Percentiles rank a stretch among this genome's conserved stretches.
Conservation (phyloP, 2,113 vertebrate species). For the Tachycineta bicolor region DNA sequence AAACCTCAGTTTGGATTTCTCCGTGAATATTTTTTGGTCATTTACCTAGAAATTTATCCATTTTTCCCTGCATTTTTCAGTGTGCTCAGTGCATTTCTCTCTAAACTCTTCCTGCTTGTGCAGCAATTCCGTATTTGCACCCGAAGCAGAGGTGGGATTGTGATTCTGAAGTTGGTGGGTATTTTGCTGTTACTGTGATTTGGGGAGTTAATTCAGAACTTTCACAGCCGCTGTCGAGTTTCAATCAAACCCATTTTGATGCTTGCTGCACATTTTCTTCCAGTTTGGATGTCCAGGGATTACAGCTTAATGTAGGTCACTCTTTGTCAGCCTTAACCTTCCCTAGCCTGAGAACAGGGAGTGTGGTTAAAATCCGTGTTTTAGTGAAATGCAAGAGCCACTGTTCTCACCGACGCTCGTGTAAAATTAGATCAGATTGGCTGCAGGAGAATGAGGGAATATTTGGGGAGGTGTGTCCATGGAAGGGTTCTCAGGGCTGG, state of each 20-base stretch:
- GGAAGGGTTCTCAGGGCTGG: neutral
- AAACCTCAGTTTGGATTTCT: neutral
- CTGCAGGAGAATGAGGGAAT: constrained; percentile 8
- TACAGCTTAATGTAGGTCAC: neutral
- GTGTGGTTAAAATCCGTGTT: neutral
- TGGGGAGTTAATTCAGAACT: neutral
- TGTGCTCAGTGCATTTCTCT: neutral
- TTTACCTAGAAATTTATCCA: neutral
- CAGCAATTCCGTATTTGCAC: neutral
- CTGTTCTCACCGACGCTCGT: neutral
- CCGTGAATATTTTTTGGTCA: neutral
- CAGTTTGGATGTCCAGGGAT: neutral
- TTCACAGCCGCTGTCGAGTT: neutral
- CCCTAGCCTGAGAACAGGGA: neutral
- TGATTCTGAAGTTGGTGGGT: neutral
- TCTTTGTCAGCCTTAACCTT: neutral
- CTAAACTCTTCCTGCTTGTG: neutral
- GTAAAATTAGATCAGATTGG: neutral
- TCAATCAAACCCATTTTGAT: neutral
- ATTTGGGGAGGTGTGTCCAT: neutral
- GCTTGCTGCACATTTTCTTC: neutral
- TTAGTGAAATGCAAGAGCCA: neutral
- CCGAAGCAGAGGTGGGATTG: neutral
- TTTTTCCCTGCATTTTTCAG: neutral
- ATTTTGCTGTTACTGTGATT: neutral